Base-by-base conservation (phyloP, 2,113 vertebrate species). In the Megatriorchis doriae region DNA sequence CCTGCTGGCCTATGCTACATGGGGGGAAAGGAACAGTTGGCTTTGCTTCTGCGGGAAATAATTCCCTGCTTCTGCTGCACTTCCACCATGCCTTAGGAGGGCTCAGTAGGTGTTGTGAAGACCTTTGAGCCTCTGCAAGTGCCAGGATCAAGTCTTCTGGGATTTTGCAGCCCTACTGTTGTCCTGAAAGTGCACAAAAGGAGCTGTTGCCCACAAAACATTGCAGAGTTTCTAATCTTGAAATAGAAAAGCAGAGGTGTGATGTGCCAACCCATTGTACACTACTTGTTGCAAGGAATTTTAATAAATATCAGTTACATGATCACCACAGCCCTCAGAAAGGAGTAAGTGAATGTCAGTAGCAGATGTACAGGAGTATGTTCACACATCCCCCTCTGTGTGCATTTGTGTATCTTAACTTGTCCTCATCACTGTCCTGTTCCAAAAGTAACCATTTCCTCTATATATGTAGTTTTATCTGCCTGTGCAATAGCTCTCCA, bases 351-450 rank as follows among this genome's bases (percentile, higher is more conserved):
- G 11, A 67, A 80, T 34, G 26, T 42, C 47, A 77, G 26, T 4
- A 80, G 13, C 17, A 71, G 38, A 43, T 47, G 17, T 27, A 53
- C 2, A 11, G 32, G 8, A 67, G 3, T 32, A 50, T 23, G 25
- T 58, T 93, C 56, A 45, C 45, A 63, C 27, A 15, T 66, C 3
- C 10, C 4, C 2, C 19, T 84, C 12, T 0, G 0, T 29, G 17
- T 4, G 8, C 7, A 18, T 34, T 65, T 82, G 62, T 61, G 8
- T 50, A 40, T 45, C 12, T 32, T 42, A 55, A 71, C 11, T 48
- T 62, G 12, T n/a, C 7, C 23, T 70, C 13, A 48, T 17, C 17
- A 53, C 26, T 26, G 5, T 31, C 9, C 6, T 65, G 25, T 70
- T 42, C 68, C 55, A 62, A 62, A 86, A 81, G 3, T 36, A 86